Evolutionary conservation across 2,888 invertebrate genomes (phyloP).

Genomic region (Ectemnius continuus): DNA sequence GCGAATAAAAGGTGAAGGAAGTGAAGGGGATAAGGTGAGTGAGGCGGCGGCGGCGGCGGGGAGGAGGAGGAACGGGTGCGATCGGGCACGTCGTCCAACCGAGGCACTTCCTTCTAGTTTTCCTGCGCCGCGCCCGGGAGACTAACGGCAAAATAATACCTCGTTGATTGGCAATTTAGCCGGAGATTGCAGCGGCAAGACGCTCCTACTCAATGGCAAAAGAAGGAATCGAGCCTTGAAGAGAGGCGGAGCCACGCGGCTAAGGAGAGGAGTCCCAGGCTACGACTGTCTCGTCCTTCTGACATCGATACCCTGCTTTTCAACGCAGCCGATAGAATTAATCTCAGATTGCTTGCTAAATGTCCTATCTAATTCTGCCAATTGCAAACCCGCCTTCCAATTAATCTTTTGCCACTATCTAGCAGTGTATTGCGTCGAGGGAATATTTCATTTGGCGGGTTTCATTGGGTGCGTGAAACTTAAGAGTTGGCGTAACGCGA

Average conservation of each 20-base stretch:
- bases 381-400: no score
- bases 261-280: neutral
- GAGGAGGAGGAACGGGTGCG: constrained; percentile 25
- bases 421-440: no score
- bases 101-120: constrained; percentile 30
- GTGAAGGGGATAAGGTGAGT: neutral
- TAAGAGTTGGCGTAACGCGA: no score
- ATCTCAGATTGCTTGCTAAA: no score
- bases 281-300: no score
- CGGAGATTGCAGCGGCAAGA: constrained; percentile 71
- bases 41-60: neutral
- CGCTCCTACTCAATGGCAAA: constrained; percentile 50
- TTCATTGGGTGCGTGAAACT: no score
- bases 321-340: no score
- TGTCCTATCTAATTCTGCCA: no score
- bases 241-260: neutral
- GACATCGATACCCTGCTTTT: no score
- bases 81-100: constrained; percentile 30
- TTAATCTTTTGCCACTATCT: no score
- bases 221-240: constrained; percentile 35
- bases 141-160: constrained; percentile 76
- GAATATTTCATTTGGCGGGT: no score
- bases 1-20: neutral
- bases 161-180: constrained; percentile 76
- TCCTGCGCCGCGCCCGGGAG: constrained; percentile 47